Conservation (phyloP, 2,888 invertebrate species). For the Pasiphila rectangulata region DNA sequence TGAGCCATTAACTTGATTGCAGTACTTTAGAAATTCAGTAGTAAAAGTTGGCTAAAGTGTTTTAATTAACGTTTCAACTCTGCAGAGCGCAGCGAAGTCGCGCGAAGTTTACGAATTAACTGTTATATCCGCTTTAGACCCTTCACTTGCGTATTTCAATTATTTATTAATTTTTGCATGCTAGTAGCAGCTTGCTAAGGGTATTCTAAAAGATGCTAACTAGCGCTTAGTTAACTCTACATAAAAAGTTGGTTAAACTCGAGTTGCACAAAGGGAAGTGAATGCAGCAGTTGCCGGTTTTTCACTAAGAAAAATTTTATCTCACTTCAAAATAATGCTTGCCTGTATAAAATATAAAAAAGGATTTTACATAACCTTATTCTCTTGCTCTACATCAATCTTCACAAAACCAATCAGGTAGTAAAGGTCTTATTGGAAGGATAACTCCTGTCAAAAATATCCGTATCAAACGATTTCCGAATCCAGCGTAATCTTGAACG, state of each 20-base stretch:
- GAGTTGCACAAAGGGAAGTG: no score
- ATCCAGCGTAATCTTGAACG: conserved; percentile 49
- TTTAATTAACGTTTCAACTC: conserved; percentile 78
- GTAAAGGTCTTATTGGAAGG: conserved; percentile 18
- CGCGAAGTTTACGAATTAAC: conserved; percentile 77
- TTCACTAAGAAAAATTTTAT: neutral
- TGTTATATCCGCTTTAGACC: conserved; percentile 66
- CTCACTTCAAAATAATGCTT: neutral
- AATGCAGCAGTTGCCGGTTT: neutral
- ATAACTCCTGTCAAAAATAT: conserved; percentile 43
- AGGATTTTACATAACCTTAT: no score
- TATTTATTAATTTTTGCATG: conserved; percentile 43
- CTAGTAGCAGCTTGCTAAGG: conserved; percentile 36
- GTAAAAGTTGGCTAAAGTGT: conserved; percentile 76
- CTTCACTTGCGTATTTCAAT: conserved; percentile 55
- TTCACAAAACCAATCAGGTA: conserved; percentile 13
- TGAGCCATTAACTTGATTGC: conserved; percentile 75
- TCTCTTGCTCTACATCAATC: conserved; percentile 2
- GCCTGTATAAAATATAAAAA: no score
- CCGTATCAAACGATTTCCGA: conserved; percentile 49
- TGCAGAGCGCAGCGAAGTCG: conserved; percentile 55
- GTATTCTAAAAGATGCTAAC: conserved; percentile 8
- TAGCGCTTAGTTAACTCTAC: neutral
- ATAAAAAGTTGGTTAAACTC: no score
- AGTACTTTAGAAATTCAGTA: conserved; percentile 75